Percentiles rank a stretch among this genome's conserved stretches.
Evolutionary conservation across 1,140 invertebrate genomes (phyloP).

Genomic region (Grapholita molesta): DNA sequence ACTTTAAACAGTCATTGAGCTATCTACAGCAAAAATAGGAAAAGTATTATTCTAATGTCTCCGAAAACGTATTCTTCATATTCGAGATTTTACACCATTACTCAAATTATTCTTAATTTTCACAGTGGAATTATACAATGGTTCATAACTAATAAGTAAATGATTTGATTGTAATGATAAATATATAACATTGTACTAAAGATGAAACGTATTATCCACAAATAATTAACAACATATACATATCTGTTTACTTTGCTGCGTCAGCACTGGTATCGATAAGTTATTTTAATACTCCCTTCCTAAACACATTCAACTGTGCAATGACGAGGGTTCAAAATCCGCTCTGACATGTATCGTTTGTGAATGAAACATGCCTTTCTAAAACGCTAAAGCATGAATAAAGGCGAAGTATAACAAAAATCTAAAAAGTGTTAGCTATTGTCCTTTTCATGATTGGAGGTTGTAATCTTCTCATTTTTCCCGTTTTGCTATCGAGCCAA

Average conservation of each 20-base stretch:
- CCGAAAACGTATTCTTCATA: no score
- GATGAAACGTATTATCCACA: not conserved
- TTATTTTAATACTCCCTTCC: conserved; percentile 5
- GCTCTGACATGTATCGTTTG: conserved; percentile 5
- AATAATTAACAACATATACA: not conserved
- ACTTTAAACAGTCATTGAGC: no score
- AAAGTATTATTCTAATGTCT: no score
- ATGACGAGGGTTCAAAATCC: conserved; percentile 14
- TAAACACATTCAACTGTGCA: conserved; percentile 6
- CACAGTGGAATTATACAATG: no score
- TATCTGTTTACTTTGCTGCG: not conserved
- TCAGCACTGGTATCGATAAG: not conserved
- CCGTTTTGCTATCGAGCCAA: not conserved
- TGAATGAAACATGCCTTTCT: not conserved
- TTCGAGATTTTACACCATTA: no score
- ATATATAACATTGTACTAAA: no score
- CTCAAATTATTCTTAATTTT: no score
- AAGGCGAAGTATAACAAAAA: not conserved
- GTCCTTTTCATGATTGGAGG: not conserved
- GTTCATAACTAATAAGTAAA: no score
- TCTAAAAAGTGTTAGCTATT: not conserved
- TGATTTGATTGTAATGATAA: no score
- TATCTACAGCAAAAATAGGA: no score
- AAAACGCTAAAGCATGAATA: not conserved
- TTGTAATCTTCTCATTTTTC: not conserved